These are phyloP conservation scores for Myiozetetes cayanensis DNA, from an alignment of 2,113 vertebrate genomes.

Conservation along the genomic window DNA sequence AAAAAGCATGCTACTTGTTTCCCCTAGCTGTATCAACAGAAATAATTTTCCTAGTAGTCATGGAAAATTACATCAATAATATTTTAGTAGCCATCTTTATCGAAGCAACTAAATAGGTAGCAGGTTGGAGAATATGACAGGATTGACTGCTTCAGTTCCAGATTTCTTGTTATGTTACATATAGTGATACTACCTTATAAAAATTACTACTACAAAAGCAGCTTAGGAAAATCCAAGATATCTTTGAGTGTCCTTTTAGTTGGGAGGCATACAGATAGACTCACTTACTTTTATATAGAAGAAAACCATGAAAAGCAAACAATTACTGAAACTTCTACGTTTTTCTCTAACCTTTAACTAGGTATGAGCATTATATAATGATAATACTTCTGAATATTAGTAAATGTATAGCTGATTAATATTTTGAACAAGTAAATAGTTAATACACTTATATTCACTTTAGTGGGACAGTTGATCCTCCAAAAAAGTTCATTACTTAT, in stretches of 20 bases:
- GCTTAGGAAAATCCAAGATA: neutral
- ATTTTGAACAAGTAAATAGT: neutral
- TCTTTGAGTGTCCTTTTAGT: neutral
- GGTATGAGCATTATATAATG: neutral
- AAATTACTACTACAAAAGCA: neutral
- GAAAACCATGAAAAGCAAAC: neutral
- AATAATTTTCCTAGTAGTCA: neutral
- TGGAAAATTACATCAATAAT: neutral
- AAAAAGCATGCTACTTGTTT: neutral
- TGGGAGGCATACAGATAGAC: neutral
- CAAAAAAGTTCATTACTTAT: neutral
- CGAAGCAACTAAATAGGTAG: slow-evolving; percentile 17
- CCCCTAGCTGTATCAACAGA: neutral
- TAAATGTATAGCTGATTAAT: neutral
- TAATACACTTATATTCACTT: neutral
- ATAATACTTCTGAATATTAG: neutral
- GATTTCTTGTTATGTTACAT: neutral
- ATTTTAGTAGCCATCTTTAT: slow-evolving; percentile 12
- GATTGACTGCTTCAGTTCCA: neutral
- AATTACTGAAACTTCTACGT: neutral
- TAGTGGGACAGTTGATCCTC: neutral
- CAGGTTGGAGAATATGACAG: neutral
- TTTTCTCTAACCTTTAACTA: neutral
- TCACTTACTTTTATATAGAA: neutral
- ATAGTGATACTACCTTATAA: neutral